phyloP scores from a whole-genome alignment of 1,140 invertebrate species.

The Anastrepha obliqua region DNA sequence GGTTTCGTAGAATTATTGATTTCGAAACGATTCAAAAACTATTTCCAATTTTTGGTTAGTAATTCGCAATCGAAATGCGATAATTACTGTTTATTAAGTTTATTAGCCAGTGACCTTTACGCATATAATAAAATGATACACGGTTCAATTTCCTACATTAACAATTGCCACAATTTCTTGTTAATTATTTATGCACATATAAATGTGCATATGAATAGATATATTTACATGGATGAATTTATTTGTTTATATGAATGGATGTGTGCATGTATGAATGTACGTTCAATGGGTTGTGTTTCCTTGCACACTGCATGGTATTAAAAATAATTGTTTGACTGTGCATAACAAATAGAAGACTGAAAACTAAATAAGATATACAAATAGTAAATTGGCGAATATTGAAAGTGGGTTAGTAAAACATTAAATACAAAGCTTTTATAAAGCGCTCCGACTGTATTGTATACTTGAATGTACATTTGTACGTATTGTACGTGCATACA shows the following conservation, averaged over 20 bases:
- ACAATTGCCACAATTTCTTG: neutral
- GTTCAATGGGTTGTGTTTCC: neutral
- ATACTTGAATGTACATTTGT: neutral
- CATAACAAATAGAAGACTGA: slow-evolving; percentile 16
- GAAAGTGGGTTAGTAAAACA: slow-evolving; percentile 28
- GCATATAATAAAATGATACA: neutral
- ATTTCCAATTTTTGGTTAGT: neutral
- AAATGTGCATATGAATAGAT: neutral
- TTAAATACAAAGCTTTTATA: slow-evolving; percentile 26
- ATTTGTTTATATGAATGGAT: neutral
- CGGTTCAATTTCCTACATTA: neutral
- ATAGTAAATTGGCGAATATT: slow-evolving; percentile 29
- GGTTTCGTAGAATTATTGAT: too few relatives aligned
- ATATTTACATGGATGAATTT: neutral
- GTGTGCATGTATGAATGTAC: neutral
- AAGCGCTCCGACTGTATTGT: neutral
- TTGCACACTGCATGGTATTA: neutral
- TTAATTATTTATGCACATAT: neutral
- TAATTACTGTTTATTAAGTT: neutral
- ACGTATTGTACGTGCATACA: neutral
- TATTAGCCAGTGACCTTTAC: neutral
- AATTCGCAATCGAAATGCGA: neutral
- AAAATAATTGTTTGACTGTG: slow-evolving; percentile 15
- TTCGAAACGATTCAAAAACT: too few relatives aligned
- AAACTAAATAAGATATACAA: neutral